Percentiles rank a stretch among this genome's conserved stretches.
Evolutionary conservation across 2,113 vertebrate genomes (phyloP).

Genomic region (Limanda limanda): DNA sequence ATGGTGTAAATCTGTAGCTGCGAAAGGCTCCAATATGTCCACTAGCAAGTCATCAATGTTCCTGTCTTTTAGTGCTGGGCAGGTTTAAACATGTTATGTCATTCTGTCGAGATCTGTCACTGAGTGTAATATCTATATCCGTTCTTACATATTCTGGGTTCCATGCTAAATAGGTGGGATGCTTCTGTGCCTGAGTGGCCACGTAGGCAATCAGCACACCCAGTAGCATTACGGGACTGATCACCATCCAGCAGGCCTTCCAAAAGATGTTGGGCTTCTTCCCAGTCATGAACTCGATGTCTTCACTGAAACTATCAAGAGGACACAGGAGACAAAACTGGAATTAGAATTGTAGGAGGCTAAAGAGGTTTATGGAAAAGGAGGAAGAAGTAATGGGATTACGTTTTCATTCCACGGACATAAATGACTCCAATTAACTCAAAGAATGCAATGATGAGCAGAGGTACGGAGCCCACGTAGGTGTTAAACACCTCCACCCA

Average conservation of each 20-base stretch:
- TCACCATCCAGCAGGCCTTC: slow-evolving; percentile 85
- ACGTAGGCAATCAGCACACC: slow-evolving; percentile 85
- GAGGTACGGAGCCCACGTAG: slow-evolving; percentile 85
- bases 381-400: neutral
- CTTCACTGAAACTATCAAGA: slow-evolving; percentile 86
- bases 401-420: slow-evolving; percentile 88
- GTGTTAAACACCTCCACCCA: slow-evolving; percentile 93
- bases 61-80: too few species aligned
- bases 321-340: neutral
- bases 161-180: slow-evolving; percentile 85
- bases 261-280: slow-evolving; percentile 86
- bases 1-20: too few species aligned
- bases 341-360: neutral
- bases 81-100: neutral
- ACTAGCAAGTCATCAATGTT: too few species aligned
- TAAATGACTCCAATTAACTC: slow-evolving; percentile 85
- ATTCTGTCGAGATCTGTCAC: neutral
- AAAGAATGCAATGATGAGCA: slow-evolving; percentile 88
- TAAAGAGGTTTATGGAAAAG: neutral
- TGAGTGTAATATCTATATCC: neutral
- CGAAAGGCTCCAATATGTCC: too few species aligned
- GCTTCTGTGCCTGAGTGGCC: slow-evolving; percentile 71
- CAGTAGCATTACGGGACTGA: slow-evolving; percentile 88
- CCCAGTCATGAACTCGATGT: slow-evolving; percentile 89
- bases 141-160: slow-evolving; percentile 86